Base-by-base conservation (phyloP, 2,113 vertebrate species). In the Zosterops japonicus region DNA sequence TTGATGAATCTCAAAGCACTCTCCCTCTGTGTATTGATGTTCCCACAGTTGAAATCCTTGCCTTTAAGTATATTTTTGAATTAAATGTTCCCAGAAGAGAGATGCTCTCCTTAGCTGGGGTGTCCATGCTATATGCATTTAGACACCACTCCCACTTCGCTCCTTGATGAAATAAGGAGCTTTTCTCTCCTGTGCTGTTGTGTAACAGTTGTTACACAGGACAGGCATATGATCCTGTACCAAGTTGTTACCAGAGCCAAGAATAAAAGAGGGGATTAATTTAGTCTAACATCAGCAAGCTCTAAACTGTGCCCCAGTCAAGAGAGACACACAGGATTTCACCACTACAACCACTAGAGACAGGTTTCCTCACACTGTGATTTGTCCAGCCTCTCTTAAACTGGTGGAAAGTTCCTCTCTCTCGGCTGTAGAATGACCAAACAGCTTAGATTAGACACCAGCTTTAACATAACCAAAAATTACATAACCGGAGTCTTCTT, bases 281-380 rank as follows among this genome's bases (percentile, higher is more conserved):
- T 31, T 25, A 68, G 46, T 11, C 33, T 71, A 56, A 75, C 15
- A 76, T 72, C 53, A 87, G 53, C 61, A 85, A 87, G 41, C 41
- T 76, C 39, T 52, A 68, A 89, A 76, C 17, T n/a, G 61, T 50
- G 21, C 4, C 25, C 14, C 28, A 42, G 28, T 74, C 36, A 46
- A 70, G 68, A 71, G 8, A 83, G n/a, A 79, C 28, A 53, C 0
- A 0, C 4, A 46, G 15, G 24, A 59, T 11, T 67, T 84, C 21
- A 55, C 39, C 44, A 29, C 56, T 60, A 25, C 28, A 55, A 4
- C 24, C 17, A 39, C 57, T 76, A 22, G 55, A 85, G 63, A 77
- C 9, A 28, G 0, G 0, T 46, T 86, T 80, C 55, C 35, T 83
- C 46, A 65, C 44, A 78, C 13, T 0, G 1, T 4, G 25, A 27